Conservation (phyloP, 2,888 invertebrate genomes). For the Gerris lacustris region DNA sequence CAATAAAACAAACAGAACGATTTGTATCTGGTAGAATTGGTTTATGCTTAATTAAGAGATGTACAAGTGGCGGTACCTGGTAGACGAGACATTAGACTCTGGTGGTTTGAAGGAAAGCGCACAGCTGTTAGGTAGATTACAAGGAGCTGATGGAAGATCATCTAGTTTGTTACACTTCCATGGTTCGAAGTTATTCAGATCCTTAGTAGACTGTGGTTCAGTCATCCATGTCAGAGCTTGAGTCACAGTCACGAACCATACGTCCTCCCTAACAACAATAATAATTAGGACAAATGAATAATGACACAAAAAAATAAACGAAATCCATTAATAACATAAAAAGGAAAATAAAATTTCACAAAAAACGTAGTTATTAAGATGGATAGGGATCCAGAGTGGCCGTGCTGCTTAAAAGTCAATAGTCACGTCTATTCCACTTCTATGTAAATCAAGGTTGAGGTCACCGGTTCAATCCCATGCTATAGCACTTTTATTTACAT, state of each 20-base stretch:
- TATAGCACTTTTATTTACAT: too few relatives aligned
- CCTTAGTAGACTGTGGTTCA: slow-evolving; percentile 60
- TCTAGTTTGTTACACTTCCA: slow-evolving; percentile 67
- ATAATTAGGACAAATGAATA: background rate
- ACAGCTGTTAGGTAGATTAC: slow-evolving; percentile 70
- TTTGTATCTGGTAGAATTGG: too few relatives aligned
- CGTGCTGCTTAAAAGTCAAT: too few relatives aligned
- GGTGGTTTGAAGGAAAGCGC: slow-evolving; percentile 66
- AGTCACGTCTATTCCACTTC: too few relatives aligned
- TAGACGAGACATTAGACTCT: slow-evolving; percentile 63
- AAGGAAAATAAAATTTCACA: too few relatives aligned
- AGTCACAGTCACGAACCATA: slow-evolving; percentile 74
- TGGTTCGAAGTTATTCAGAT: slow-evolving; percentile 58
- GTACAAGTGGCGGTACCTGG: slow-evolving; percentile 38
- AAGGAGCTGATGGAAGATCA: slow-evolving; percentile 51
- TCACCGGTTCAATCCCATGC: too few relatives aligned
- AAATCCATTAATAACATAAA: too few relatives aligned
- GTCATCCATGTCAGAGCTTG: slow-evolving; percentile 86
- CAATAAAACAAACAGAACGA: too few relatives aligned
- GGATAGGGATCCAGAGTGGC: too few relatives aligned
- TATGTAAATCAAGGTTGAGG: too few relatives aligned
- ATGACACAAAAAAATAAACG: background rate
- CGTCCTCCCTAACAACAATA: slow-evolving; percentile 54
- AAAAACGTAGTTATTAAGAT: too few relatives aligned
- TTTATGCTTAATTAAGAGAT: too few relatives aligned